Evolutionary conservation across 2,888 invertebrate species (phyloP).

Genomic region (Zelleria hepariella): DNA sequence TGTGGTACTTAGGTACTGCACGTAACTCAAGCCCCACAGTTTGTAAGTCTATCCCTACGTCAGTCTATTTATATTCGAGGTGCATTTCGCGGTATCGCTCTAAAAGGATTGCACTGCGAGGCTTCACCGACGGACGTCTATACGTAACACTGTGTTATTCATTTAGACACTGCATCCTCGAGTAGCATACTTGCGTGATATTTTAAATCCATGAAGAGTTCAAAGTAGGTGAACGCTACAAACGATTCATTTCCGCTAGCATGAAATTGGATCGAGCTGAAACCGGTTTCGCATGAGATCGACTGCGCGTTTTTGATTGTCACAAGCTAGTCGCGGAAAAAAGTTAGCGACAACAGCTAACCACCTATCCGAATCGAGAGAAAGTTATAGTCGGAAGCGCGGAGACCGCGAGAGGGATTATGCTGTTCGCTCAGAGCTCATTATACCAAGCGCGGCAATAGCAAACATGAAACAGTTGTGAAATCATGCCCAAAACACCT

Average conservation of each 20-base stretch:
- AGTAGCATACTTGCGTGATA: no score
- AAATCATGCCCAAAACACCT: not conserved
- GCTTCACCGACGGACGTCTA: not conserved
- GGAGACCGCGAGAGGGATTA: slow-evolving; percentile 12
- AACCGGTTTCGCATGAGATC: not conserved
- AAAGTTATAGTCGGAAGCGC: slow-evolving; percentile 23
- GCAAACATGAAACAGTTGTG: not conserved
- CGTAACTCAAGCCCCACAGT: not conserved
- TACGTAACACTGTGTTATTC: not conserved
- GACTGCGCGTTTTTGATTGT: slow-evolving; percentile 10
- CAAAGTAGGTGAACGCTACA: not conserved
- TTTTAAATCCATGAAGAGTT: not conserved
- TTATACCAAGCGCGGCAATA: not conserved
- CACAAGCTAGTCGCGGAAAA: slow-evolving; percentile 5
- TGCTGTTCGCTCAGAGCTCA: not conserved
- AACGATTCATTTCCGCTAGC: slow-evolving; percentile 1
- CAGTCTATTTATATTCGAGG: slow-evolving; percentile 2
- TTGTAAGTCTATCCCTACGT: not conserved
- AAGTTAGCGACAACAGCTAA: slow-evolving; percentile 5
- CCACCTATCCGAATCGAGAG: slow-evolving; percentile 15
- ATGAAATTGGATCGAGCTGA: not conserved
- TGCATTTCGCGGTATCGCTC: not conserved
- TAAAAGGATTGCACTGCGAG: slow-evolving; percentile 8
- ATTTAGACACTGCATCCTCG: no score
- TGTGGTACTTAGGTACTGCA: no score